Evolutionary conservation across 1,140 invertebrate species (phyloP), one percentile per base, ranked within the genome.

Genomic region (Streblospio benedicti): DNA sequence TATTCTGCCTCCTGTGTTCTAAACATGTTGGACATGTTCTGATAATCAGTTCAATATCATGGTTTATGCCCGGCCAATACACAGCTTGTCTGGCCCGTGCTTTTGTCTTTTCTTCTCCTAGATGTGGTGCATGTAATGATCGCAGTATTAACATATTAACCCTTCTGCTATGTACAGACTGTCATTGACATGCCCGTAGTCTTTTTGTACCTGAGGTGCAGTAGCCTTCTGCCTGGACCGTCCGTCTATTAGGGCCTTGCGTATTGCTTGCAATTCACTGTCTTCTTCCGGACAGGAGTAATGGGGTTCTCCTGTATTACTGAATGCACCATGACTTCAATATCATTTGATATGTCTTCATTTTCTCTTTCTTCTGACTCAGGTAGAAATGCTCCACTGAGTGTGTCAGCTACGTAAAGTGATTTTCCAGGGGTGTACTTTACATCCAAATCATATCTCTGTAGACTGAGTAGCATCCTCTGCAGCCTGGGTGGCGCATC

Each of bases 391-490:
- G 31, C 30, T 23, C 41, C n/a, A 18, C 67, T 70, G 45, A 62
- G 51, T 50, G 49, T 55, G 65, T 65, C 79, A 59, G 57, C 76
- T 74, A 63, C 77, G 69, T 18, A 71, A 72, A 69, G 81, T 77
- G 50, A 76, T 69, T 69, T 67, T 1, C 65, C 68, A 45, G 71
- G 33, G n/a, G 66, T 61, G 60, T 77, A 82, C 23, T 55, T 31
- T 0, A 82, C 60, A 25, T 67, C 61, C 27, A 81, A 69, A 62
- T 80, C 69, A 70, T 76, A 81, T 61, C 65, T 47, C 49, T 75
- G 73, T 16, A 82, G 49, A 51, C 67, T 67, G 6, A 81, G 58
- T 23, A 79, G 33, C 73, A 80, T 77, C 18, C 74, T 56, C 65
- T 81, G 72, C 31, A 82, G 63, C 57, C 79, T 58, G 6, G 68